These are phyloP conservation scores for Drosophila gunungcola DNA, from an alignment of 1,140 invertebrate genomes.

Conservation along the genomic window DNA sequence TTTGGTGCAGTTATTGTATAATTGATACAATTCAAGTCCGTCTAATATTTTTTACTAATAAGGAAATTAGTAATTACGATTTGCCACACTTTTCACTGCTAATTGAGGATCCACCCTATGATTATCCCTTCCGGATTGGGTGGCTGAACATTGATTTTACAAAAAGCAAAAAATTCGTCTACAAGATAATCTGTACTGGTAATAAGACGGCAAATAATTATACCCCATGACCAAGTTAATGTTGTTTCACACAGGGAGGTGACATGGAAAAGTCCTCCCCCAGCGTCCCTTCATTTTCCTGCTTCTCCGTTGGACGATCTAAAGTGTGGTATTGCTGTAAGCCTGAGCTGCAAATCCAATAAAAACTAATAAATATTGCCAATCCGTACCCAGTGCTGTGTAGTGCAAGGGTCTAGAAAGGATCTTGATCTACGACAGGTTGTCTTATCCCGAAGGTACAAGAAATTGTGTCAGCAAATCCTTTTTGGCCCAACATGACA, in stretches of 20 bases:
- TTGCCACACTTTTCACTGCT: constrained; percentile 29
- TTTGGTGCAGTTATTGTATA: no score
- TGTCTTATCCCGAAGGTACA: constrained; percentile 49
- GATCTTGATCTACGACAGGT: constrained; percentile 28
- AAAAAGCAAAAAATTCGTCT: constrained; percentile 25
- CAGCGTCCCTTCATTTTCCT: neutral
- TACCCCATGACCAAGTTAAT: constrained; percentile 64
- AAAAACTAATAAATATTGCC: constrained; percentile 80
- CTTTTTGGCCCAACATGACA: constrained; percentile 76
- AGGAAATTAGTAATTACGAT: constrained; percentile 27
- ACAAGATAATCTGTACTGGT: constrained; percentile 27
- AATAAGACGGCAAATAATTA: constrained; percentile 39
- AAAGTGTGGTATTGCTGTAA: constrained; percentile 61
- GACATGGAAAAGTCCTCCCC: constrained; percentile 10
- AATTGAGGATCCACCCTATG: constrained; percentile 12
- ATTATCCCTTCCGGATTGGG: constrained; percentile 28
- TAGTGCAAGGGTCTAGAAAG: constrained; percentile 44
- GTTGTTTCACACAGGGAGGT: constrained; percentile 59
- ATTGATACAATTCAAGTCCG: neutral
- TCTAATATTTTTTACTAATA: constrained; percentile 1
- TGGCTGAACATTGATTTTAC: constrained; percentile 37
- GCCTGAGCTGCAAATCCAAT: constrained; percentile 79
- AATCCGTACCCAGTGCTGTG: constrained; percentile 56
- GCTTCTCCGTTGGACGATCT: constrained; percentile 27
- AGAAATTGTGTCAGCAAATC: constrained; percentile 74